These are phyloP conservation scores for Phasia obesa DNA, from an alignment of 2,888 invertebrate species.

Conservation along the genomic window DNA sequence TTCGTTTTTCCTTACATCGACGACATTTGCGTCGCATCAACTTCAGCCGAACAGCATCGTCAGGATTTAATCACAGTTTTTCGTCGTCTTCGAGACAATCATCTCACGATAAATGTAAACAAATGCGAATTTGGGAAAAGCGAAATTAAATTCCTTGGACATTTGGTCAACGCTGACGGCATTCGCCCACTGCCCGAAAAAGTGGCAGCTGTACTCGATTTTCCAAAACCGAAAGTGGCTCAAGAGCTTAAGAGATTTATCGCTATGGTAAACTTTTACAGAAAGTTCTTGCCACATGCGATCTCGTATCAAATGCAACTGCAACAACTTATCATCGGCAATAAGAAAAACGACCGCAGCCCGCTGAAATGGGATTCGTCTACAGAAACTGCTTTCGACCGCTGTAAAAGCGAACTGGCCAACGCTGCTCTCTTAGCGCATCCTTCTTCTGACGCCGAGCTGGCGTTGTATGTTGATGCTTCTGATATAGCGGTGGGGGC, in stretches of 20 bases:
- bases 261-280: no score
- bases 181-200: no score
- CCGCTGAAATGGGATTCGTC: conserved; percentile 49
- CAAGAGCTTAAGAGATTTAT: no score
- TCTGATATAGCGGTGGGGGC: conserved; percentile 61
- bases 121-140: conserved; percentile 16
- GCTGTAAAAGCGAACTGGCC: conserved; percentile 57
- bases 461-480: conserved; percentile 45
- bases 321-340: neutral
- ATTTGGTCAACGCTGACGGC: no score
- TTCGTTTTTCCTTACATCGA: neutral
- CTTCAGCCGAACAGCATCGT: neutral
- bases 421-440: conserved; percentile 38
- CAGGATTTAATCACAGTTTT: neutral
- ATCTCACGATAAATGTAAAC: conserved; percentile 48
- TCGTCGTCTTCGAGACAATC: conserved; percentile 8
- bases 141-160: conserved; percentile 32
- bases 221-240: no score
- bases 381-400: conserved; percentile 51
- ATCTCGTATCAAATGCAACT: no score
- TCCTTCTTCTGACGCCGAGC: neutral
- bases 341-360: conserved; percentile 67
- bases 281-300: no score
- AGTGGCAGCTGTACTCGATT: no score
- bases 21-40: no score